Evolutionary conservation across 2,888 invertebrate genomes (phyloP), one percentile per base, ranked within the genome.

Genomic region (Spodoptera exigua): DNA sequence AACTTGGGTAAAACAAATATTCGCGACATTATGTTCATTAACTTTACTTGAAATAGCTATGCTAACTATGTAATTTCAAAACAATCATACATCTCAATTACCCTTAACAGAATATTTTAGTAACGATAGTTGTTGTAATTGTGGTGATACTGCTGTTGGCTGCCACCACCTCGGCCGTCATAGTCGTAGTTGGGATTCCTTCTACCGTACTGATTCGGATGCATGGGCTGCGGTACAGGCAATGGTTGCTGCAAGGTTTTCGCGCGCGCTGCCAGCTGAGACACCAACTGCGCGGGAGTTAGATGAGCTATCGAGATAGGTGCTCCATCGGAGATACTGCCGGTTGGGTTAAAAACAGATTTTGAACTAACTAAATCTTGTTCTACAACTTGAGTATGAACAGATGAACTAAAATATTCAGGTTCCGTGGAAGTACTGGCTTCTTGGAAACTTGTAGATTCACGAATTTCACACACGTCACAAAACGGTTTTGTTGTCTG

Each of bases 261-360:
- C 65, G 94, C 94, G 21, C 93, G 88, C 10, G 93, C 93, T 18
- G 92, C 93, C 43, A 93, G 73, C 78, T 93, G 94, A 0, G 92
- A 93, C 53, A 94, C 93, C 55, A 94, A 77, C 74, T 94, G 94
- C 32, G 94, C 94, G 2, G 94, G 93, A 12, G 94, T 94, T 72
- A 94, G 81, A 58, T 94, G 94, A 13, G 93, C 88, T 48, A 94
- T 92, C 4, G 94, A 94, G 59, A 94, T 89, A 1, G 90, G 83
- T 21, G 88, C 87, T 34, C 88, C 84, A 36, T 88, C 89, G 2
- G 84, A 75, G 14, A 84, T 73, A 69, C 90, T 87, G 1, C 93
- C 93, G 17, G 83, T 88, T 0, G 93, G 90, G 41, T 88, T 90
- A 71, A 93, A 94, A 51, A 92, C 79, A 9, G 91, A 77, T 76